Percentiles rank a stretch among this genome's conserved stretches.
phyloP scores from a whole-genome alignment of 2,888 invertebrate species.

The Himalopsyche tibetana region DNA sequence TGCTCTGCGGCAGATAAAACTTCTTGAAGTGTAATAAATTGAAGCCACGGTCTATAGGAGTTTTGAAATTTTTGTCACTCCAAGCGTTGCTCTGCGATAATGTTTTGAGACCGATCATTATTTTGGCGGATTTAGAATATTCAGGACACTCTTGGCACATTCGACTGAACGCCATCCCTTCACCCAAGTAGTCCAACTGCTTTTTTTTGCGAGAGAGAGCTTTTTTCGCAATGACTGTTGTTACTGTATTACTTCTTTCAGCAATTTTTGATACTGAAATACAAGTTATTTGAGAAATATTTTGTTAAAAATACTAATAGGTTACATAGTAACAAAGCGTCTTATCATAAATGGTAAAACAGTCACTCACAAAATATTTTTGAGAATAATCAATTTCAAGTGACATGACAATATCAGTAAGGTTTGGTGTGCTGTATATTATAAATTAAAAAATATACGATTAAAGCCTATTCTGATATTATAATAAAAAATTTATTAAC shows the following conservation, averaged over 20 bases:
- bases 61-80: conserved; percentile 75
- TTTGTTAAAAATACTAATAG: not conserved
- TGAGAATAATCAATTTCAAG: too few species aligned
- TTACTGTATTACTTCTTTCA: conserved; percentile 59
- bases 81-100: conserved; percentile 75
- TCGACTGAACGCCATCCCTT: conserved; percentile 70
- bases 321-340: not conserved
- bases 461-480: too few species aligned
- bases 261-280: conserved; percentile 59
- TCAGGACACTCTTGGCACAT: conserved; percentile 67
- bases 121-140: conserved; percentile 74
- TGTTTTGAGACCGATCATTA: conserved; percentile 75
- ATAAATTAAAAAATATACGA: too few species aligned
- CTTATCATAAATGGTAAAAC: not conserved
- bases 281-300: not conserved
- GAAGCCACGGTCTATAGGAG: conserved; percentile 71
- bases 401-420: too few species aligned
- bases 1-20: conserved; percentile 72
- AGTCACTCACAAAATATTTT: too few species aligned
- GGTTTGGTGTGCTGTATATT: too few species aligned
- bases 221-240: conserved; percentile 57
- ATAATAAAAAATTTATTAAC: too few species aligned
- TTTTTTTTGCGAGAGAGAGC: conserved; percentile 69
- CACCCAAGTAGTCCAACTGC: conserved; percentile 72
- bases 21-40: conserved; percentile 66